Evolutionary conservation across 2,888 invertebrate species (phyloP).

Genomic region (Melipona beecheii): DNA sequence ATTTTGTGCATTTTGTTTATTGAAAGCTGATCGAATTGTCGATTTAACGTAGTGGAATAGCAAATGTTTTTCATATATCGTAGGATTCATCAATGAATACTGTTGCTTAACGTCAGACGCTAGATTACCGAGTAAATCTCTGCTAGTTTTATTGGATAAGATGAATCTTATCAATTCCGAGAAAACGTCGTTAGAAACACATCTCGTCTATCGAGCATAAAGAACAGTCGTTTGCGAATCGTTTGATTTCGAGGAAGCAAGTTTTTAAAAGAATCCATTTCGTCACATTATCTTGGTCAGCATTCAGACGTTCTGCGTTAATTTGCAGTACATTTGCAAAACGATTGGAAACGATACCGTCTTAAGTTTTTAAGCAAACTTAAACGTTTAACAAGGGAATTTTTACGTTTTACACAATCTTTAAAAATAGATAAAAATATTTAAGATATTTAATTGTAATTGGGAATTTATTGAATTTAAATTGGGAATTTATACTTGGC

Average conservation of each 20-base stretch:
- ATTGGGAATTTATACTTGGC: no score
- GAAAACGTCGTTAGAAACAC: background rate
- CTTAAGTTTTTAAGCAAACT: no score
- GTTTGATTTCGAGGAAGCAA: background rate
- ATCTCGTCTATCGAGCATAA: background rate
- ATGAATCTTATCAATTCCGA: slow-evolving; percentile 14
- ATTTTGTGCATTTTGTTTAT: background rate
- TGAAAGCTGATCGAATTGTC: background rate
- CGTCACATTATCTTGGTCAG: background rate
- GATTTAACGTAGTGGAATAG: background rate
- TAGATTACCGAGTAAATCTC: background rate
- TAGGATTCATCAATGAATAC: background rate
- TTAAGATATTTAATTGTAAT: no score
- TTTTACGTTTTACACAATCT: no score
- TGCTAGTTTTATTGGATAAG: background rate
- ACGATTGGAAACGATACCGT: background rate
- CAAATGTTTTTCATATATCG: background rate
- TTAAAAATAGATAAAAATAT: no score
- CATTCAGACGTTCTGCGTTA: background rate
- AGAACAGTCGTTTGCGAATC: background rate
- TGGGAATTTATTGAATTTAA: no score
- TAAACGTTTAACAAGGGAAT: no score
- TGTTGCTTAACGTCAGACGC: background rate
- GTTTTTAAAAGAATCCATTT: background rate
- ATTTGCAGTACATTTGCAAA: background rate